Evolutionary conservation across 2,797 vertebrate genomes (phyloP), one percentile per base, ranked within the genome.

Genomic region (Danionella dracula): DNA sequence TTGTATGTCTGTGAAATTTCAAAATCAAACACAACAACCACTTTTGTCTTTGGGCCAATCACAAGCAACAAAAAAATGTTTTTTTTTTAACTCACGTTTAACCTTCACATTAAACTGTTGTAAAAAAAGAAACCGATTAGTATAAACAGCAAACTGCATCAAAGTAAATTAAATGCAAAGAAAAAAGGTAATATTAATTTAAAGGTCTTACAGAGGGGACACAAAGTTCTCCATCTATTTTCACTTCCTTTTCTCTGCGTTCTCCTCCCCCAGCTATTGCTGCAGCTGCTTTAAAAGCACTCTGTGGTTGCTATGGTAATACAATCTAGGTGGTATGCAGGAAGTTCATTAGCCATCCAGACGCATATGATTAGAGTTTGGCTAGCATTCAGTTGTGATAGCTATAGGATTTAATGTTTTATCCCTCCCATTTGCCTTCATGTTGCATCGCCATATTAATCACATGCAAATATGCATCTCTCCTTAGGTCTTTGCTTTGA

Each of bases 281-380:
- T 6, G 4, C 59, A 50, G 50, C 71, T 67, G 70, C 54, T 68
- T 70, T 70, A 29, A 45, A 57, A 59, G 54, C n/a, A 17, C 50
- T 20, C 44, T 66, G 63, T 61, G 51, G 87, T 90, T 89, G 79
- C 84, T 82, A 90, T 89, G 83, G 90, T 60, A 81, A 90, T 76
- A 17, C 40, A 74, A 71, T 81, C 76, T 77, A 80, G 53, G 31
- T 76, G 85, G 87, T 82, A 87, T 76, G 73, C 81, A 76, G 82
- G 82, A 89, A 88, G 84, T 90, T 86, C 89, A 89, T 90, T 86
- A 86, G 83, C 79, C 84, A 85, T 83, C 81, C 73, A 75, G 71
- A 77, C 69, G 85, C 81, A 88, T 87, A 85, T 88, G 82, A 87
- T 88, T 86, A 86, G 73, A 70, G 51, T 77, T 56, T 76, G 65